phyloP scores from a whole-genome alignment of 2,113 vertebrate genomes.

The Oceanites oceanicus region DNA sequence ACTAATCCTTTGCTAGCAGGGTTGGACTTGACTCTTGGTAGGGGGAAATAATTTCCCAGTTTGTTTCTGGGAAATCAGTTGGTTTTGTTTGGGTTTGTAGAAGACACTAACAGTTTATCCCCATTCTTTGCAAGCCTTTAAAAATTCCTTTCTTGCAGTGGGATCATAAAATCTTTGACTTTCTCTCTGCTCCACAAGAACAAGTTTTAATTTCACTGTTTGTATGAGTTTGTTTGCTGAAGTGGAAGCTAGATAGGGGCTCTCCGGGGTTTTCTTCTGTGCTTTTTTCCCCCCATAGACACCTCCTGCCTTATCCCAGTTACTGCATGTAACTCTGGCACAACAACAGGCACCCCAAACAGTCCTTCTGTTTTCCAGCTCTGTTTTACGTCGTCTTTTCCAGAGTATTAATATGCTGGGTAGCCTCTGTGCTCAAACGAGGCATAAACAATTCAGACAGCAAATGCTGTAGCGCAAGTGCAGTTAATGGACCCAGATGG shows the following conservation, averaged over 20 bases:
- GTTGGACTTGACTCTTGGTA: background rate
- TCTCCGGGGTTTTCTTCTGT: background rate
- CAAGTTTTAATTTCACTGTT: background rate
- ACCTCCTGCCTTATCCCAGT: background rate
- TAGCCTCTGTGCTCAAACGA: background rate
- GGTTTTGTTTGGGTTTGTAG: background rate
- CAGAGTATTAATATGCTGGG: background rate
- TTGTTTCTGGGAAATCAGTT: background rate
- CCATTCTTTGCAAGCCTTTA: background rate
- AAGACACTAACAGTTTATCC: background rate
- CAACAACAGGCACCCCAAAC: background rate
- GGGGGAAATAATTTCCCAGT: background rate
- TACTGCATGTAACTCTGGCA: background rate
- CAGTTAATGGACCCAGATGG: background rate
- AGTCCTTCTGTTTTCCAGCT: background rate
- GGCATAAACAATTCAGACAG: slow-evolving; percentile 1
- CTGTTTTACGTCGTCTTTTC: background rate
- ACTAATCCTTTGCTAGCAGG: background rate
- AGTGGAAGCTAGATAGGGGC: background rate
- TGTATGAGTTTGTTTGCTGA: background rate
- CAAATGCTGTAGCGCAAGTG: background rate
- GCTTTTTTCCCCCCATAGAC: accelerated
- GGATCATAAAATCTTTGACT: background rate
- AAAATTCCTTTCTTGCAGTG: background rate
- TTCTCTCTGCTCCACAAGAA: background rate